Conservation (phyloP, 2,797 vertebrate species). For the Morelia viridis region DNA sequence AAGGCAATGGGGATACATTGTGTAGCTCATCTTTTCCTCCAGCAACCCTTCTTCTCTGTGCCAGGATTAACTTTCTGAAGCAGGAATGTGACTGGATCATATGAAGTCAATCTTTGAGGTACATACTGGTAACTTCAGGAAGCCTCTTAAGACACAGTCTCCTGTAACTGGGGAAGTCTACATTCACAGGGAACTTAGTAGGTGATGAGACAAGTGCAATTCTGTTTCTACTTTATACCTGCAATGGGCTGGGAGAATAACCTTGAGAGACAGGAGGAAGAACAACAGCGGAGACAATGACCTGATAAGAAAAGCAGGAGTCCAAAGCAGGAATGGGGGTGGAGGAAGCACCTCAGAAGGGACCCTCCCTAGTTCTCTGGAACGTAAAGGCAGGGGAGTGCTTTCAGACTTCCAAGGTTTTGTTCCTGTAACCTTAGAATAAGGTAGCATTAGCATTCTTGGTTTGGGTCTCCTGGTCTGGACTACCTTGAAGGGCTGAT, state of each 20-base stretch:
- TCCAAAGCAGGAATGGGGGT: not conserved
- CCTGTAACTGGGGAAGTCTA: not conserved
- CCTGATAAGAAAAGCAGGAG: not conserved
- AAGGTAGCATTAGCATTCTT: not conserved
- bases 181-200: not conserved
- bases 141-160: not conserved
- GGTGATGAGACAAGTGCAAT: not conserved
- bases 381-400: not conserved
- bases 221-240: not conserved
- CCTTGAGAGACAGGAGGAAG: not conserved
- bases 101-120: not conserved
- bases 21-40: not conserved
- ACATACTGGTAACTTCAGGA: not conserved
- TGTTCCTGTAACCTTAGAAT: not conserved
- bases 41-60: not conserved
- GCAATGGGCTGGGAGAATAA: not conserved
- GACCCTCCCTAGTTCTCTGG: not conserved
- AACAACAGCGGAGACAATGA: not conserved
- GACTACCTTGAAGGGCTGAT: not conserved
- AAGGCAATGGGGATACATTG: not conserved
- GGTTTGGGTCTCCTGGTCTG: not conserved
- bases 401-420: not conserved
- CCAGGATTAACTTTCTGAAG: not conserved
- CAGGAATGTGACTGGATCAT: not conserved
- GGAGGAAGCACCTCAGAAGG: not conserved